Percentiles rank a stretch among this genome's conserved stretches.
Conservation (phyloP, 35 echinoderm and acorn worm genomes). For the Heliocidaris erythrogramma region DNA sequence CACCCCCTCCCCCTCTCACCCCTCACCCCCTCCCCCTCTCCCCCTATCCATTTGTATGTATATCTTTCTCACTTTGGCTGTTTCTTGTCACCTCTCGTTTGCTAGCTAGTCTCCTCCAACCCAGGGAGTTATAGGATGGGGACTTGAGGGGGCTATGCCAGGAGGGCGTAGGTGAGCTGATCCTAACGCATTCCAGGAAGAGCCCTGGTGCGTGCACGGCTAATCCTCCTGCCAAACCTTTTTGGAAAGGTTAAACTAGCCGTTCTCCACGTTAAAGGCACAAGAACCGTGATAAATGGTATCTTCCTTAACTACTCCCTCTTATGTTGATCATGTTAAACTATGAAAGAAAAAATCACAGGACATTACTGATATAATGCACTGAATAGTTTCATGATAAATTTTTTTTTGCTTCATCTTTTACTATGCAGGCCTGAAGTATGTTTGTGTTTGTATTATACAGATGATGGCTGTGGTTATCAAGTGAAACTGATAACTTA, state of each 20-base stretch:
- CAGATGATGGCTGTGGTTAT: too few relatives aligned
- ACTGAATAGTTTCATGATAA: background rate
- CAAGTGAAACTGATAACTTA: too few relatives aligned
- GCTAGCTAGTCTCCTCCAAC: background rate
- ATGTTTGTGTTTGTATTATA: too few relatives aligned
- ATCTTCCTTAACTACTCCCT: background rate
- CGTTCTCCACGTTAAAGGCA: conserved; percentile 1
- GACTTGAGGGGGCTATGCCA: background rate
- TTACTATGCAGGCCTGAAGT: too few relatives aligned
- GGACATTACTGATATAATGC: background rate
- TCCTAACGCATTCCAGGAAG: background rate
- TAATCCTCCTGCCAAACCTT: conserved; percentile 40
- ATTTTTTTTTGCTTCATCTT: too few relatives aligned
- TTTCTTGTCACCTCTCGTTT: too few relatives aligned
- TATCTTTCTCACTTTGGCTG: too few relatives aligned
- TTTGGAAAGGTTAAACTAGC: conserved; percentile 11
- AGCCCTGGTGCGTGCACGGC: background rate
- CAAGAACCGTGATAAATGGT: background rate
- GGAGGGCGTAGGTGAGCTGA: background rate
- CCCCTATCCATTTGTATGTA: too few relatives aligned
- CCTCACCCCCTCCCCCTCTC: too few relatives aligned
- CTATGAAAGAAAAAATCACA: background rate
- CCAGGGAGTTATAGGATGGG: background rate
- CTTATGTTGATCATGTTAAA: background rate
- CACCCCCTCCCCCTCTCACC: too few relatives aligned